Evolutionary conservation across 35 echinoderm and acorn worm species (phyloP), one percentile per base, ranked within the genome.

Genomic region (Stichopus chloronotus): DNA sequence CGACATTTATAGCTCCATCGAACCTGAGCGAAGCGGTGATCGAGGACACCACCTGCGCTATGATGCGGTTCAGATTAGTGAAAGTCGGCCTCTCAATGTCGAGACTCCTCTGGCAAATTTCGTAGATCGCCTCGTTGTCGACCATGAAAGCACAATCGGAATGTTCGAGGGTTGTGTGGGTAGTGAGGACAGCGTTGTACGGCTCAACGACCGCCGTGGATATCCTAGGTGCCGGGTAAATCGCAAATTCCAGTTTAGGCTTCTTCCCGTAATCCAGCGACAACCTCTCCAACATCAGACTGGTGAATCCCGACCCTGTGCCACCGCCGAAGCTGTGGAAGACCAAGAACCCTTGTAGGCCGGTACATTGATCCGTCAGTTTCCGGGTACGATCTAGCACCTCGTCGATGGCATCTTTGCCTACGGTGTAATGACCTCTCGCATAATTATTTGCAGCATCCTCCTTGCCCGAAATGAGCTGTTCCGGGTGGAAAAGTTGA

Each of bases 391-490:
- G 61, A 20, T 90, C 60, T 8, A 90, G 88, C 2, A 90, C 88
- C 5, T 69, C 7, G 55, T 90, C 88, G 43, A 90, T 74, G 52
- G 53, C 53, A 24, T 90, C 88, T 72, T 90, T 90, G 25, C 88
- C 88, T 43, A 90, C 55, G 17, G 88, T 90, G 25, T 90, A 90
- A 65, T 90, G 88, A 5, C 88, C 88, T 8, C 88, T 23, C 5
- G 88, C 88, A 90, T 90, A 90, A 76, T 90, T 90, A 72, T 90
- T 90, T 7, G 88, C 88, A 54, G 88, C 88, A 54, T 90, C 88
- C 71, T 90, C 88, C 54, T 90, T 90, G 10, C 88, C 88, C 52
- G 88, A 12, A 54, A 90, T 90, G 19, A 90, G 25, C 88, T 90
- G 88, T 55, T 90, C 88, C 19, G 88, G 88, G 19, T 90, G 88